Evolutionary conservation across 1,140 invertebrate genomes (phyloP), one percentile per base, ranked within the genome.

Genomic region (Mylabris phalerata): DNA sequence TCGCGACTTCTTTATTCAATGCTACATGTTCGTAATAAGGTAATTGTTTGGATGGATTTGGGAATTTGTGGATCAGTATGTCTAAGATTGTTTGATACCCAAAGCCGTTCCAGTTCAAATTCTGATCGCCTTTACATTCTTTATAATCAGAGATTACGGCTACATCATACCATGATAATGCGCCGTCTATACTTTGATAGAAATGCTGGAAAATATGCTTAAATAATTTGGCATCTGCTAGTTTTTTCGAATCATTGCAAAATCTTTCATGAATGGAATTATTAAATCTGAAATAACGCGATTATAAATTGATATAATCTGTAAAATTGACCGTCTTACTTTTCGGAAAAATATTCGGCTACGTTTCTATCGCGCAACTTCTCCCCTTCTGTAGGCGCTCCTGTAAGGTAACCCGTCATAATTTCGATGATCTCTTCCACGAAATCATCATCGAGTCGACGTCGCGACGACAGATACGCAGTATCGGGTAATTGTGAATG

Each of bases 11-110:
- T 42, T 60, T 67, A 13, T 63, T 60, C 4, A 66, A 50, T 7
- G 50, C 32, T 13, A 69, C 62, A 52, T 66, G 63, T 10, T 63
- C 56, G n/a, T 66, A 45, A 19, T 64, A 44, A 19, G 60, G 57
- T 9, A 64, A 27, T 32, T 55, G 46, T 9, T 62, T 55, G 4
- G 38, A 27, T 9, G 55, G 52, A 19, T 62, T 39, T 13, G 62
- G 62, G 51, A 51, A 57, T 45, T 67, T 66, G 32, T 58, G 46
- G 59, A 68, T 67, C 48, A 70, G 9, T 11, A 65, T 41, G 9
- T 71, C 66, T 9, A 71, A 54, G n/a, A 66, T 38, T 0, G 63
- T 67, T 55, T 63, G 65, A 46, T 61, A 71, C 4, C 69, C 69
- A 4, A 38, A 9, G 2, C 67, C 67, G 13, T 63, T 58, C 67